Conservation (phyloP, 2,113 vertebrate species). For the Noctilio leporinus region DNA sequence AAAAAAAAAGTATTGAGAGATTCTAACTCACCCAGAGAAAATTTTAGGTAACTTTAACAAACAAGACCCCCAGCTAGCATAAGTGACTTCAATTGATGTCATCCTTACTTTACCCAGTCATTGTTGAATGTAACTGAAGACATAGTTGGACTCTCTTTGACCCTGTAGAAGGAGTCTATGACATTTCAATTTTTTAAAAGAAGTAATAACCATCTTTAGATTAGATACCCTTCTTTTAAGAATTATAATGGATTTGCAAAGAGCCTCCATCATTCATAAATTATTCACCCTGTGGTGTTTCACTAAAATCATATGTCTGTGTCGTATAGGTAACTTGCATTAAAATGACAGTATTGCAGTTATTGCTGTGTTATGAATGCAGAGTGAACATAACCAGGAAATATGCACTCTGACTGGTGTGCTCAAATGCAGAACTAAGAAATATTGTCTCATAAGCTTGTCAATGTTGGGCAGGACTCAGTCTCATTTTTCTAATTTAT, state of each 20-base stretch:
- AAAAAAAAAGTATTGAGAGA: neutral
- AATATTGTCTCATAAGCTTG: conserved; percentile 26
- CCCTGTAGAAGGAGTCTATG: neutral
- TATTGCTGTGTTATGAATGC: neutral
- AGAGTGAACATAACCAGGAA: conserved; percentile 28
- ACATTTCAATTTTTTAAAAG: neutral
- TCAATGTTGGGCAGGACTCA: neutral
- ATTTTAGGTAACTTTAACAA: neutral
- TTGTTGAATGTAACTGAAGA: neutral
- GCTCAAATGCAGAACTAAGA: conserved; percentile 14
- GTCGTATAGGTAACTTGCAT: neutral
- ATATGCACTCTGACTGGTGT: conserved; percentile 19
- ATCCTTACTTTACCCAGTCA: neutral
- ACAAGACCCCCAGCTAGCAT: neutral
- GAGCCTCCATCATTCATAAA: conserved; percentile 15
- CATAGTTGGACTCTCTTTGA: neutral
- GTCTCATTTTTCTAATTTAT: conserved; percentile 54
- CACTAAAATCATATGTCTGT: neutral
- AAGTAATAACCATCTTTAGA: neutral
- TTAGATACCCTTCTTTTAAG: neutral
- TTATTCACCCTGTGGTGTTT: neutral
- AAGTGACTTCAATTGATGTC: neutral
- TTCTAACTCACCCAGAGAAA: neutral
- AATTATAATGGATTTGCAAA: conserved; percentile 14
- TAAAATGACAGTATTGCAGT: neutral